A percentile compares a stretch with the other conserved stretches of the same genome.
phyloP scores from a whole-genome alignment of 2,113 vertebrate genomes.

The Corapipo altera region DNA sequence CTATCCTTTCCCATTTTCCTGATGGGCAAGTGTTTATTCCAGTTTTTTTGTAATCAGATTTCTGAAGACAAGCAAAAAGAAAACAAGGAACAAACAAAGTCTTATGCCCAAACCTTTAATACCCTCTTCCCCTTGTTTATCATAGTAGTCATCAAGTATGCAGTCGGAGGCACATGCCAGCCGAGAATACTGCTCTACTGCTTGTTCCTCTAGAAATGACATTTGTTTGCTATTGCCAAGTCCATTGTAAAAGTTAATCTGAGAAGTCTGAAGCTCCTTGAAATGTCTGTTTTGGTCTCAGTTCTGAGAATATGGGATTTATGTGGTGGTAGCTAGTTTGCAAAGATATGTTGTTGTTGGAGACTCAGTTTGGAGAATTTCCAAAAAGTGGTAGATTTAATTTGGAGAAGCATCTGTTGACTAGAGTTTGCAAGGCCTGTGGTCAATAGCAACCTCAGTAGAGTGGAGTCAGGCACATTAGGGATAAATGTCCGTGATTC shows the following conservation, averaged over 20 bases:
- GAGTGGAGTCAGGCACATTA: background rate
- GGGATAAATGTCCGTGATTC: accelerated
- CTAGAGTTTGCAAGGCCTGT: background rate
- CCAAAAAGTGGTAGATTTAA: background rate
- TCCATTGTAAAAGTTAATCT: background rate
- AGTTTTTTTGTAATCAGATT: background rate
- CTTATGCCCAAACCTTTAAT: background rate
- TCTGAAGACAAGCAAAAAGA: background rate
- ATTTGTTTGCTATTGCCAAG: background rate
- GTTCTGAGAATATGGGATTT: background rate
- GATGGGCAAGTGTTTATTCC: background rate
- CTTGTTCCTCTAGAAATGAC: background rate
- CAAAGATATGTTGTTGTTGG: background rate
- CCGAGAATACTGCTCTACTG: background rate
- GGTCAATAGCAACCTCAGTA: background rate
- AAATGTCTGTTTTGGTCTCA: background rate
- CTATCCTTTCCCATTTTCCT: background rate
- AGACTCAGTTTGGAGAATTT: background rate
- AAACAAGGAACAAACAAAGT: background rate
- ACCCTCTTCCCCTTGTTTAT: background rate
- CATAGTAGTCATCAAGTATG: background rate
- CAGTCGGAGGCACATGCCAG: background rate
- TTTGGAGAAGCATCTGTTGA: background rate
- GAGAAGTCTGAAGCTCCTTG: background rate
- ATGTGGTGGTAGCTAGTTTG: background rate